phyloP scores from a whole-genome alignment of 2,888 invertebrate species.

The Pachymerium ferrugineum region DNA sequence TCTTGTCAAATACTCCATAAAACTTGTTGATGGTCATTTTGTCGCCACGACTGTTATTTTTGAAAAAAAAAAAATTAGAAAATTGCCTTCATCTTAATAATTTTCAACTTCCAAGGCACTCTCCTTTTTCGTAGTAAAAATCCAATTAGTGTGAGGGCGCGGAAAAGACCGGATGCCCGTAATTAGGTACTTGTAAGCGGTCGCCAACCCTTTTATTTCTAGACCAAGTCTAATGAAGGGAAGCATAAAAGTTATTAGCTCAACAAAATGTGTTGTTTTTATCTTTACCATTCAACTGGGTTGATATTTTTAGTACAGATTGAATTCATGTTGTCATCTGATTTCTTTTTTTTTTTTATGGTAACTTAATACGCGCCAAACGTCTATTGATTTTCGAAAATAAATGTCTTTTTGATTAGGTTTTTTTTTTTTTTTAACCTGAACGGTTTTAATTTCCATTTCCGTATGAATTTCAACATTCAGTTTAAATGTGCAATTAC shows the following conservation, averaged over 20 bases:
- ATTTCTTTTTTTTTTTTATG: neutral
- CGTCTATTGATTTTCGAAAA: too few relatives aligned
- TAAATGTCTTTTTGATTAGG: too few relatives aligned
- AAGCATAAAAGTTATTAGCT: slow-evolving; percentile 8
- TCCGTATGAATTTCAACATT: too few relatives aligned
- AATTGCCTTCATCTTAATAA: neutral
- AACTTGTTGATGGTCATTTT: neutral
- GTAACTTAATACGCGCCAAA: too few relatives aligned
- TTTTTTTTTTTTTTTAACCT: too few relatives aligned
- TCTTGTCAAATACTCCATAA: neutral
- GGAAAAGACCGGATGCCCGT: slow-evolving; percentile 13
- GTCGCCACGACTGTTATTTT: neutral
- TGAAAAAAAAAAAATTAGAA: neutral
- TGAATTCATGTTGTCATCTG: too few relatives aligned
- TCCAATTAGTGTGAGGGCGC: slow-evolving; percentile 1
- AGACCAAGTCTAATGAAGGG: slow-evolving; percentile 3
- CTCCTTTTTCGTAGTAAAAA: neutral
- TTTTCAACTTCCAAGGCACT: neutral
- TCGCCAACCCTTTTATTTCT: slow-evolving; percentile 8
- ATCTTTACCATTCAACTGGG: neutral
- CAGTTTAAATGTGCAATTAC: too few relatives aligned
- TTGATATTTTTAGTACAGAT: neutral
- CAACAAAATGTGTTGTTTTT: slow-evolving; percentile 13
- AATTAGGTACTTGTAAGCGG: slow-evolving; percentile 5
- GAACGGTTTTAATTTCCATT: too few relatives aligned